Evolutionary conservation across 2,888 invertebrate species (phyloP), one percentile per base, ranked within the genome.

Genomic region (Drosophila meridionalis): DNA sequence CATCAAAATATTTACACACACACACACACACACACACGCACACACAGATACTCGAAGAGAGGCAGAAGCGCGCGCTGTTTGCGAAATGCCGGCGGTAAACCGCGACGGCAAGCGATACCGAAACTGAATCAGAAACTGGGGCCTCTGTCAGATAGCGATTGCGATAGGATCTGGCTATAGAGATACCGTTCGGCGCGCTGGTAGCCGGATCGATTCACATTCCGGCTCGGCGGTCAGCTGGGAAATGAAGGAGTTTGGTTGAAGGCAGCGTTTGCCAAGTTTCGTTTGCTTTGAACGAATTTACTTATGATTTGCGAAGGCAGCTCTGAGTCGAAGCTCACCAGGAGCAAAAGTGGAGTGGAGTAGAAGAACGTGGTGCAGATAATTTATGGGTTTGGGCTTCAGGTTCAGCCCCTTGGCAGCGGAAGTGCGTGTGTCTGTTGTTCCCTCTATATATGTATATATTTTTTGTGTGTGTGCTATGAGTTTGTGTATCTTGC

Each of bases 41-140:
- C 36, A 12, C 36, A 36, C 36, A 9, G 9, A 36, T 40, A n/a
- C n/a, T 20, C 40, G 32, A 28, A 60, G 40, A 45, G 30, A 52
- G 40, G 55, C 34, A 61, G 52, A 34, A 20, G 57, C 53, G 48
- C 63, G 43, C 45, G 56, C 11, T 55, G 50, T 52, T 72, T 53
- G 83, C 87, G 73, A 86, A 90, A 78, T 90, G 90, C 91, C 91
- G 91, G 77, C 92, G 91, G 91, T 91, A 92, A 91, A 90, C 70
- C 72, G 73, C 65, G 64, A 53, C 48, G 40, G 69, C 53, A 55
- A n/a, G 28, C 65, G 71, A 61, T 56, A 43, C 69, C 43, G 40
- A 62, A 52, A 34, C 48, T 20, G 32, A 48, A 53, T 53, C 60
- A 36, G 68, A 57, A 48, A 58, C 68, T 42, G 56, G 36, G 38